Conservation (phyloP, 2,797 vertebrate genomes). For the Catostomus latipinnis region DNA sequence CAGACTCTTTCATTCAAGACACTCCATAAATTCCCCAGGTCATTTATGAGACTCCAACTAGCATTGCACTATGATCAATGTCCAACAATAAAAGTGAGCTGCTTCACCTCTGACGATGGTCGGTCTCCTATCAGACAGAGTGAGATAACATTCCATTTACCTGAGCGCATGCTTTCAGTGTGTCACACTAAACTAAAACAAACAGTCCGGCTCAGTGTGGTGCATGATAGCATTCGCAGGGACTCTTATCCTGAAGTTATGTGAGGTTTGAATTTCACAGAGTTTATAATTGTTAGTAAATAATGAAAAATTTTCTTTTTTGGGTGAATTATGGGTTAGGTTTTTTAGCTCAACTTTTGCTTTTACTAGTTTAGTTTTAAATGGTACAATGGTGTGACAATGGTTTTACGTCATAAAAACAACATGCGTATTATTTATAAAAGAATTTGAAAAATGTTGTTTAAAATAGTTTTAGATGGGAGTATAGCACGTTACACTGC, state of each 20-base stretch:
- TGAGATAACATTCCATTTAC: conserved; percentile 72
- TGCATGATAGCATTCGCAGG: conserved; percentile 29
- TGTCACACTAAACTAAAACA: conserved; percentile 57
- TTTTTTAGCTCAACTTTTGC: no score
- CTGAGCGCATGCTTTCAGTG: conserved; percentile 64
- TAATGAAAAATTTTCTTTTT: no score
- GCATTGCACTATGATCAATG: conserved; percentile 51
- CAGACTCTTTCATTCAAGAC: conserved; percentile 65
- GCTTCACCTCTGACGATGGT: conserved; percentile 47
- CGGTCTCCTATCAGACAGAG: conserved; percentile 55
- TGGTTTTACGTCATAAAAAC: no score
- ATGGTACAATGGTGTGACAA: no score
- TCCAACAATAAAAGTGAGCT: conserved; percentile 45
- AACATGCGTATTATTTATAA: no score
- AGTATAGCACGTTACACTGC: no score
- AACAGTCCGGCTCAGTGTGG: conserved; percentile 49
- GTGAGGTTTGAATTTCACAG: background rate
- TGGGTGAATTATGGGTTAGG: no score
- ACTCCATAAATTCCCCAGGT: conserved; percentile 67
- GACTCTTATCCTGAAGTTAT: conserved; percentile 10
- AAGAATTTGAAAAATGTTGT: no score
- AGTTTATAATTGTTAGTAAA: background rate
- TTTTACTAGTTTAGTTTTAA: no score
- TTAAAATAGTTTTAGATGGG: no score
- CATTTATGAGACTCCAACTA: conserved; percentile 59